A percentile compares a stretch with the other conserved stretches of the same genome.
Conservation (phyloP, 1,140 invertebrate genomes). For the Caerostris extrusa region DNA sequence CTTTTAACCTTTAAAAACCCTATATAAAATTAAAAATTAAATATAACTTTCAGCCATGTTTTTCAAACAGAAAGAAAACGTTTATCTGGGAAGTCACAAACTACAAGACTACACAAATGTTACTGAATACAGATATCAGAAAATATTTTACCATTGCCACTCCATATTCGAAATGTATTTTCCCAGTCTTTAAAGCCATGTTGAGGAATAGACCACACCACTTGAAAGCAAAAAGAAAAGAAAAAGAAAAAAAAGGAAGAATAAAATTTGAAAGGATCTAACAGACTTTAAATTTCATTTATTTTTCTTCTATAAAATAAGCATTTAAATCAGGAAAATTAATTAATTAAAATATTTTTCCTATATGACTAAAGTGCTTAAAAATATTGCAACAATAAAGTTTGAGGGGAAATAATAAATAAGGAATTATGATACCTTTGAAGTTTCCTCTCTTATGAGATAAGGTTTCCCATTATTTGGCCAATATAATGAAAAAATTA, state of each 20-base stretch:
- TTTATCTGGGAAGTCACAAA: slow-evolving; percentile 41
- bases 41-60: slow-evolving; percentile 8
- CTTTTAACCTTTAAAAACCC: not conserved
- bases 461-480: not conserved
- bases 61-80: not conserved
- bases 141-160: slow-evolving; percentile 79
- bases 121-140: slow-evolving; percentile 60
- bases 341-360: not conserved
- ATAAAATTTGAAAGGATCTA: slow-evolving; percentile 70
- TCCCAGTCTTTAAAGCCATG: slow-evolving; percentile 80
- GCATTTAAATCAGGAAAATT: slow-evolving; percentile 41
- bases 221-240: slow-evolving; percentile 78
- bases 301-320: slow-evolving; percentile 30
- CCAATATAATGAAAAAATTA: not conserved
- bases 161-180: slow-evolving; percentile 80
- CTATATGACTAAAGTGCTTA: not conserved
- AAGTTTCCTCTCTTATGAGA: not conserved
- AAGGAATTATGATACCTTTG: not conserved
- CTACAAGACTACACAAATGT: slow-evolving; percentile 54
- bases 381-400: not conserved
- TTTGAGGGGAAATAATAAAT: not conserved
- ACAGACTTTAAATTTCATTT: slow-evolving; percentile 53
- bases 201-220: slow-evolving; percentile 80
- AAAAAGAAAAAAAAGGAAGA: slow-evolving; percentile 76
- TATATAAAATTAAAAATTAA: slow-evolving; percentile 11